Evolutionary conservation across 2,888 invertebrate genomes (phyloP).

Genomic region (Stictocephala bisonia): DNA sequence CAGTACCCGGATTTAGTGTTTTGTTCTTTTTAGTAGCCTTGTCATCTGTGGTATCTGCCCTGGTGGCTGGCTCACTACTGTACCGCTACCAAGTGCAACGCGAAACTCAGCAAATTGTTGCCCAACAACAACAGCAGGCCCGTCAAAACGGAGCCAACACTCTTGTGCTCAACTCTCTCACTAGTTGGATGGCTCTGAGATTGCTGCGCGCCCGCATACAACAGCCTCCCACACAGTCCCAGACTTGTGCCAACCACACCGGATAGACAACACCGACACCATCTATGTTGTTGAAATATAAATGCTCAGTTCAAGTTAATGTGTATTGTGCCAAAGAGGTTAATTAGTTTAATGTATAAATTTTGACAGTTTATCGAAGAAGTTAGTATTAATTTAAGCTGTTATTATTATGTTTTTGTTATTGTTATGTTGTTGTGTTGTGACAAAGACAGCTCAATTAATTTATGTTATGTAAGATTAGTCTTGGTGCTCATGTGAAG

Average conservation of each 20-base stretch:
- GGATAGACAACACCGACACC: slow-evolving; percentile 50
- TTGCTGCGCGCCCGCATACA: slow-evolving; percentile 67
- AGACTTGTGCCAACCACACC: slow-evolving; percentile 55
- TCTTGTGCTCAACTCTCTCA: slow-evolving; percentile 72
- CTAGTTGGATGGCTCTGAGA: slow-evolving; percentile 80
- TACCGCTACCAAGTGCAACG: slow-evolving; percentile 82
- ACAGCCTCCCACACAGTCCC: slow-evolving; percentile 54
- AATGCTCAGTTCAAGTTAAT: slow-evolving; percentile 53
- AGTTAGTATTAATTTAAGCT: slow-evolving; percentile 24
- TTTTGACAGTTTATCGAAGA: slow-evolving; percentile 18
- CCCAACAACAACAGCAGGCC: slow-evolving; percentile 63
- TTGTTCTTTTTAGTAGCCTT: slow-evolving; percentile 89
- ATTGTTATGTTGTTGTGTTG: slow-evolving; percentile 42
- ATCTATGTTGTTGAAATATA: not conserved
- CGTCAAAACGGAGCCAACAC: slow-evolving; percentile 66
- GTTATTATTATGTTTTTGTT: slow-evolving; percentile 47
- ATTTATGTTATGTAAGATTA: slow-evolving; percentile 27
- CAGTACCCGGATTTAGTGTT: slow-evolving; percentile 88
- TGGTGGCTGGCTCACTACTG: slow-evolving; percentile 86
- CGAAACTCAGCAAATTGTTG: slow-evolving; percentile 66
- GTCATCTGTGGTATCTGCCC: slow-evolving; percentile 86
- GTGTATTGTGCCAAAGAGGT: slow-evolving; percentile 59
- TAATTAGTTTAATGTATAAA: slow-evolving; percentile 51
- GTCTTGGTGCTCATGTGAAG: slow-evolving; percentile 34
- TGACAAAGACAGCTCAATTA: slow-evolving; percentile 46